Percentiles rank a stretch among this genome's conserved stretches.
phyloP scores from a whole-genome alignment of 2,113 vertebrate genomes.

The Crotalus tigris region DNA sequence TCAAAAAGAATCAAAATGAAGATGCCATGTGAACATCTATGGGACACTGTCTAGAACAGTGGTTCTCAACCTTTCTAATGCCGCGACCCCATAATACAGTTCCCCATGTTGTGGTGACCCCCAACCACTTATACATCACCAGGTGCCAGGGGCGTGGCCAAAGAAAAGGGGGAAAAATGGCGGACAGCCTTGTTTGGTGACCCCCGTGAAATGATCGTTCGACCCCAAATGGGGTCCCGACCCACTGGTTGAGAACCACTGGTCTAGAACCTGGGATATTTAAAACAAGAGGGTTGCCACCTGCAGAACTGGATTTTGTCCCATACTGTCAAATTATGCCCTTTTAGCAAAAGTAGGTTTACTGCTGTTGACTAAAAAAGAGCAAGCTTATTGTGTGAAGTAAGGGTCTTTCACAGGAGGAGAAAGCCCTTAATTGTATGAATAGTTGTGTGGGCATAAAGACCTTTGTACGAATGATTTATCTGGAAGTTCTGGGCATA shows the following conservation, averaged over 20 bases:
- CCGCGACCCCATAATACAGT: too few species aligned
- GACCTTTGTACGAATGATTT: conserved; percentile 67
- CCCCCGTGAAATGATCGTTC: too few species aligned
- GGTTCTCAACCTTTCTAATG: too few species aligned
- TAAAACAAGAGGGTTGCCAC: not conserved
- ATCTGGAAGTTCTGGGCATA: conserved; percentile 74
- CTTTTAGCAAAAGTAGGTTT: conserved; percentile 49
- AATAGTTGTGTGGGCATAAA: conserved; percentile 64
- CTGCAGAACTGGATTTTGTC: not conserved
- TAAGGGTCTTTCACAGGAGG: conserved; percentile 47
- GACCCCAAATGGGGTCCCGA: too few species aligned
- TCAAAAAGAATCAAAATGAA: not conserved
- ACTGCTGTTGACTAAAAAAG: conserved; percentile 43
- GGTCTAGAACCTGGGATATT: not conserved
- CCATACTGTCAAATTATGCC: conserved; percentile 18
- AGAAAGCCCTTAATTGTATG: conserved; percentile 60
- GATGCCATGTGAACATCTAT: not conserved
- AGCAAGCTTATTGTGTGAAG: conserved; percentile 38
- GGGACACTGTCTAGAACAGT: not conserved
- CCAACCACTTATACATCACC: too few species aligned
- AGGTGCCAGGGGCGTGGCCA: too few species aligned
- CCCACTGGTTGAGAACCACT: too few species aligned
- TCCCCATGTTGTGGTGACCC: too few species aligned
- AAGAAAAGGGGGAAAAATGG: too few species aligned
- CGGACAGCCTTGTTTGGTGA: too few species aligned